Percentiles rank a stretch among this genome's conserved stretches.
phyloP scores from a whole-genome alignment of 2,888 invertebrate species.

The Lasius platythorax region DNA sequence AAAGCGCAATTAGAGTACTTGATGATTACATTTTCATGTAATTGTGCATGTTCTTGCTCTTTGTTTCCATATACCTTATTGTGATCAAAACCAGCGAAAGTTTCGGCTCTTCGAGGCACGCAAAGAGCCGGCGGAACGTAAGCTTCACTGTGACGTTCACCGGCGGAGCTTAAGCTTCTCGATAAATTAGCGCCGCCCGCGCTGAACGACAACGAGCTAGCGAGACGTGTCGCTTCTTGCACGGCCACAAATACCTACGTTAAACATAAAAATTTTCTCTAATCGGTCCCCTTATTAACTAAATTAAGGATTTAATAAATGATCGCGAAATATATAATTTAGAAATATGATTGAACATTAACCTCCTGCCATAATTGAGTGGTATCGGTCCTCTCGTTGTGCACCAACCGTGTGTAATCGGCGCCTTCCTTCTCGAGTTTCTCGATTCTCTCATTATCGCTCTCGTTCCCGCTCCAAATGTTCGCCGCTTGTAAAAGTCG shows the following conservation, averaged over 20 bases:
- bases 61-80: slow-evolving; percentile 79
- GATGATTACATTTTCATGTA: slow-evolving; percentile 28
- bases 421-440: slow-evolving; percentile 85
- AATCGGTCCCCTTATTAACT: not conserved
- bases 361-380: slow-evolving; percentile 94
- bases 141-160: slow-evolving; percentile 95
- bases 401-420: slow-evolving; percentile 92
- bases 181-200: slow-evolving; percentile 91
- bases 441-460: slow-evolving; percentile 78
- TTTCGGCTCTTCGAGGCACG: slow-evolving; percentile 95
- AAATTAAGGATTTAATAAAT: not conserved
- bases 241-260: slow-evolving; percentile 81
- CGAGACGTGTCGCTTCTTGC: slow-evolving; percentile 92
- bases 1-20: not conserved
- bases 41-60: not conserved
- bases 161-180: slow-evolving; percentile 97
- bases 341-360: slow-evolving; percentile 25
- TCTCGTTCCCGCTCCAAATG: slow-evolving; percentile 83
- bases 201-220: slow-evolving; percentile 91
- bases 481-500: slow-evolving; percentile 91
- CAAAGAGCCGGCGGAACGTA: slow-evolving; percentile 93
- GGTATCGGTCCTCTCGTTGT: slow-evolving; percentile 91
- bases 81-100: slow-evolving; percentile 97
- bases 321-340: slow-evolving; percentile 18
- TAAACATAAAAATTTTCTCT: not conserved